Percentiles rank a stretch among this genome's conserved stretches.
Evolutionary conservation across 1,140 invertebrate genomes (phyloP).

Genomic region (Lerema accius): DNA sequence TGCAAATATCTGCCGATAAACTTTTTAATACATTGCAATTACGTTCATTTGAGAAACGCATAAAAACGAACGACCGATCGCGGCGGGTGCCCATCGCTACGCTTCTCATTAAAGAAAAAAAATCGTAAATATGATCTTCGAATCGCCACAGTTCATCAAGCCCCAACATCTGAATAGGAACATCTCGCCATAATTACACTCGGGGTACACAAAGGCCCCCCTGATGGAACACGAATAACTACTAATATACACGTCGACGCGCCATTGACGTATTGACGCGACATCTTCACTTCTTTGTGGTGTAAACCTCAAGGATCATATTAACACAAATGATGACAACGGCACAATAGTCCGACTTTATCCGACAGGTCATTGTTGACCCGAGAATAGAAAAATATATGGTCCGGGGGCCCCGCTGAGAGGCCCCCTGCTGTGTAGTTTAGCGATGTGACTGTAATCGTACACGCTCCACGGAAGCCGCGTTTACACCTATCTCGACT

Average conservation of each 20-base stretch:
- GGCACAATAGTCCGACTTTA: constrained; percentile 67
- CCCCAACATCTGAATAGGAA: constrained; percentile 53
- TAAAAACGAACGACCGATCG: constrained; percentile 59
- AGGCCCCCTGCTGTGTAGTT: constrained; percentile 64
- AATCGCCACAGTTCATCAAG: constrained; percentile 42
- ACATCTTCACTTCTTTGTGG: constrained; percentile 77
- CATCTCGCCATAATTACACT: constrained; percentile 61
- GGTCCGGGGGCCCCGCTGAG: constrained; percentile 64
- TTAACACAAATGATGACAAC: constrained; percentile 82
- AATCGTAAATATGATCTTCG: constrained; percentile 57
- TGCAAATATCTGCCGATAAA: constrained; percentile 67
- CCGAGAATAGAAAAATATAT: constrained; percentile 78
- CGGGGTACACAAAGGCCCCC: constrained; percentile 63
- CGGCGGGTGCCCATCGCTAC: constrained; percentile 55
- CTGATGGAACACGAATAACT: constrained; percentile 68
- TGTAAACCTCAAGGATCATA: constrained; percentile 78
- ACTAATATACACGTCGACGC: constrained; percentile 79
- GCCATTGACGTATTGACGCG: constrained; percentile 68
- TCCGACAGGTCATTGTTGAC: constrained; percentile 69
- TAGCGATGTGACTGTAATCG: constrained; percentile 62
- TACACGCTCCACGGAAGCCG: constrained; percentile 70
- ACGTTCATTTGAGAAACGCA: constrained; percentile 67
- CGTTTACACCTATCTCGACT: constrained; percentile 77
- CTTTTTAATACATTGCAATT: constrained; percentile 77
- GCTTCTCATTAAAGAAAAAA: constrained; percentile 55